phyloP scores from a whole-genome alignment of 2,888 invertebrate genomes.

The Drosophila quasianomalipes region DNA sequence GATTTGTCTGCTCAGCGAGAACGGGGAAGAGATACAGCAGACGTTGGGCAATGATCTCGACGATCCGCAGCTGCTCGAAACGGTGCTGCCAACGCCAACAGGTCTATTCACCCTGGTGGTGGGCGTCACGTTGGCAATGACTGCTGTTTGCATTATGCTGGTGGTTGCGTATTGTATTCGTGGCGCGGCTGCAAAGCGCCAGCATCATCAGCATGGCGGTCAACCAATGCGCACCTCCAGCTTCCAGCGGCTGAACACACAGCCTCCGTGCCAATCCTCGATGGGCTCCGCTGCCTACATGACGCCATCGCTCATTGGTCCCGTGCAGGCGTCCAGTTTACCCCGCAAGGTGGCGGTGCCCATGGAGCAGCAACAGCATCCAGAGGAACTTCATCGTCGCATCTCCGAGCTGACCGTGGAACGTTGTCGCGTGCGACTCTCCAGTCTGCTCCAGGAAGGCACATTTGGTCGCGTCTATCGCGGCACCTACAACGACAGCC shows the following conservation, averaged over 20 bases:
- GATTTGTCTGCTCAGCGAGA: conserved; percentile 88
- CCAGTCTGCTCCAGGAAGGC: conserved; percentile 92
- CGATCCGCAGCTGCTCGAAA: conserved; percentile 83
- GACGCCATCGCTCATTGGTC: conserved; percentile 83
- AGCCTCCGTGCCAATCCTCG: conserved; percentile 78
- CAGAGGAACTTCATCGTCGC: conserved; percentile 84
- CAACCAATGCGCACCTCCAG: conserved; percentile 85
- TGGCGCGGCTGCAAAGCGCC: conserved; percentile 84
- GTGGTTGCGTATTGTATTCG: conserved; percentile 84
- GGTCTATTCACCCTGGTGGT: conserved; percentile 84
- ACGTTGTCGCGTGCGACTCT: conserved; percentile 91
- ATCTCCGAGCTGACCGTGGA: conserved; percentile 85
- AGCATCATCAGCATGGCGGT: conserved; percentile 82
- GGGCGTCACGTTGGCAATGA: conserved; percentile 84
- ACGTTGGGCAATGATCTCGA: conserved; percentile 63
- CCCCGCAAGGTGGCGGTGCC: conserved; percentile 81
- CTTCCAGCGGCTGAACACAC: conserved; percentile 85
- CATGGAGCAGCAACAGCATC: conserved; percentile 79
- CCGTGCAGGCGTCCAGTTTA: conserved; percentile 81
- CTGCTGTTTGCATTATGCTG: conserved; percentile 82
- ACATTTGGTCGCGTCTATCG: conserved; percentile 95
- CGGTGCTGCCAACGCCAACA: conserved; percentile 83
- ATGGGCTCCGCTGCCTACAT: conserved; percentile 78
- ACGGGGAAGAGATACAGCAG: conserved; percentile 61
- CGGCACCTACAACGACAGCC: conserved; percentile 91